Base-by-base conservation (phyloP, 2,797 vertebrate genomes). In the Staurois parvus region DNA sequence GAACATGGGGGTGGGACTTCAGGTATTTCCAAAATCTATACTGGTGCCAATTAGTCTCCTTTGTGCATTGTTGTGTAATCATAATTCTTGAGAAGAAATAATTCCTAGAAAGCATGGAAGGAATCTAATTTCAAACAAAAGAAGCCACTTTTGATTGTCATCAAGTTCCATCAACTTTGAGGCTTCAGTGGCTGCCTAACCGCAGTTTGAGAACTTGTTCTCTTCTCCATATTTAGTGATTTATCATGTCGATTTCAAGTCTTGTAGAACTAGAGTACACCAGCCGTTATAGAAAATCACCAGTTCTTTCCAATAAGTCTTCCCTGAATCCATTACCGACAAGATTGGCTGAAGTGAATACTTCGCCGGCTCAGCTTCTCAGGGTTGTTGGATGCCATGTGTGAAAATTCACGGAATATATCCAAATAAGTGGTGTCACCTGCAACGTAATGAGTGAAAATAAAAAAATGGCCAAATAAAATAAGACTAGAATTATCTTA, bases 331-430 rank as follows among this genome's bases (percentile, higher is more conserved):
- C 56, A 86, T 88, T 92, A 95, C 90, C 93, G 93, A 94, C 95
- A 95, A 85, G 94, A 95, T 87, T 95, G 96, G 24, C 95, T 92
- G 93, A 96, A 95, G 84, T 97, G 94, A 29, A 96, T 90, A 70
- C 95, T 96, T 89, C 96, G 93, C 26, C 96, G 91, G 69, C 96
- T 96, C 89, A 98, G 93, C 88, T 98, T 98, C 90, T 98, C 97
- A 0, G 95, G 97, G 88, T 97, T 95, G 91, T 97, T 95, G 0
- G 96, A 97, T 0, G 97, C 97, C 96, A 97, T 97, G 92, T 97
- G 96, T 48, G 96, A 97, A 89, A 97, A 97, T 72, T 97, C 97
- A 24, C 95, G 86, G 91, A 97, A 97, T 94, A 97, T 97, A 92
- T 97, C 96, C 7, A 96, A 91, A 89, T 97, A 97, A 0, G 96